A percentile compares a stretch with the other conserved stretches of the same genome.
Evolutionary conservation across 2,888 invertebrate genomes (phyloP).

Genomic region (Pemphredon lugubris): DNA sequence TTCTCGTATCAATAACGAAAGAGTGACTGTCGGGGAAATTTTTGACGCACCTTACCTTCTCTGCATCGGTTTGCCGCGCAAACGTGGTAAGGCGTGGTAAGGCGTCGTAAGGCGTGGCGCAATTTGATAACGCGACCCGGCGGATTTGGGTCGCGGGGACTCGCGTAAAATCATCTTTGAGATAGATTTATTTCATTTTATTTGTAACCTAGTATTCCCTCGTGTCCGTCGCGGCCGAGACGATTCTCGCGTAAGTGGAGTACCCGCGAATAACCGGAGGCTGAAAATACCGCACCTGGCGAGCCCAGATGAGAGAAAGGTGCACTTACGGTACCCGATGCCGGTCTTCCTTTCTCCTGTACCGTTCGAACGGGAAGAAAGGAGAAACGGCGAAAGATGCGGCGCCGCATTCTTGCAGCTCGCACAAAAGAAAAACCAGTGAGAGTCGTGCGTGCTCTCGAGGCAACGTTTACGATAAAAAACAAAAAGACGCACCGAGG

Average conservation of each 20-base stretch:
- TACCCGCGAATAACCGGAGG: slow-evolving; percentile 12
- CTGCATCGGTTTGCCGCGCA: no score
- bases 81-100: no score
- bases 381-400: slow-evolving; percentile 63
- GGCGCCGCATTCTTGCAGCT: slow-evolving; percentile 58
- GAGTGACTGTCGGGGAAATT: no score
- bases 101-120: no score
- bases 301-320: slow-evolving; percentile 68
- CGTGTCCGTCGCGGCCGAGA: no score
- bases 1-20: no score
- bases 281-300: slow-evolving; percentile 53
- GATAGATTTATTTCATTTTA: no score
- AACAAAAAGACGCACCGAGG: neutral
- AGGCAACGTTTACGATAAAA: slow-evolving; percentile 14
- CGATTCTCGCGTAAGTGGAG: slow-evolving; percentile 34
- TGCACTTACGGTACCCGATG: slow-evolving; percentile 59
- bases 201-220: no score
- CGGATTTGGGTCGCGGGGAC: no score
- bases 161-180: no score
- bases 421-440: slow-evolving; percentile 64
- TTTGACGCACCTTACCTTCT: no score
- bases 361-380: slow-evolving; percentile 54
- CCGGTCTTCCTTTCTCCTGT: slow-evolving; percentile 61
- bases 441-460: slow-evolving; percentile 54
- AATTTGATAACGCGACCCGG: no score